phyloP scores from a whole-genome alignment of 1,140 invertebrate genomes.

The Mya arenaria region DNA sequence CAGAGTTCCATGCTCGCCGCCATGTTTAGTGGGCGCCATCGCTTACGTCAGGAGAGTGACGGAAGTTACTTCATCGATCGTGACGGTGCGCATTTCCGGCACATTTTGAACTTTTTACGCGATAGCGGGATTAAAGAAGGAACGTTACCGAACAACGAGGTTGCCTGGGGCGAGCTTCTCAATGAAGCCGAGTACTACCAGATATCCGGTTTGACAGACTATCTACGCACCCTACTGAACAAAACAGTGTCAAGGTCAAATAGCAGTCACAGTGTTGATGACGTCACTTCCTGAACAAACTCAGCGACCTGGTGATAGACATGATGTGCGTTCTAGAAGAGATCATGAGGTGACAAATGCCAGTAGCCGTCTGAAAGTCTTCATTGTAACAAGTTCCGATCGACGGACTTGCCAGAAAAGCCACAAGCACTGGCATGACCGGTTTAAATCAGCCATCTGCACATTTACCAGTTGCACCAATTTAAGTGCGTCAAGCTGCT shows the following conservation, averaged over 20 bases:
- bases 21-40: constrained; percentile 78
- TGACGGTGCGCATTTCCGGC: constrained; percentile 78
- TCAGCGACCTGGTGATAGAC: too few relatives aligned
- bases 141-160: constrained; percentile 71
- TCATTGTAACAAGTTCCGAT: too few relatives aligned
- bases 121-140: constrained; percentile 77
- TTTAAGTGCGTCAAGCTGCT: too few relatives aligned
- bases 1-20: constrained; percentile 78
- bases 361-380: too few relatives aligned
- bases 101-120: constrained; percentile 76
- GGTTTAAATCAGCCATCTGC: too few relatives aligned
- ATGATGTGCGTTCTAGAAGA: too few relatives aligned
- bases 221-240: constrained; percentile 60
- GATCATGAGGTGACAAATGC: too few relatives aligned
- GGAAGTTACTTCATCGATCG: constrained; percentile 78
- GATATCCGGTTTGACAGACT: constrained; percentile 68
- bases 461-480: too few relatives aligned
- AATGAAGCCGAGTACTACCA: constrained; percentile 78
- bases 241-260: constrained; percentile 42
- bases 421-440: too few relatives aligned
- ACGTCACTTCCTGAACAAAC: neutral
- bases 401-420: too few relatives aligned
- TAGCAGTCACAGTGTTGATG: constrained; percentile 32
- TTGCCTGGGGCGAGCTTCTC: constrained; percentile 70
- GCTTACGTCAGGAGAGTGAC: constrained; percentile 67